Conservation (phyloP, 2,888 invertebrate species). For the Caenorhabditis auriculariae region DNA sequence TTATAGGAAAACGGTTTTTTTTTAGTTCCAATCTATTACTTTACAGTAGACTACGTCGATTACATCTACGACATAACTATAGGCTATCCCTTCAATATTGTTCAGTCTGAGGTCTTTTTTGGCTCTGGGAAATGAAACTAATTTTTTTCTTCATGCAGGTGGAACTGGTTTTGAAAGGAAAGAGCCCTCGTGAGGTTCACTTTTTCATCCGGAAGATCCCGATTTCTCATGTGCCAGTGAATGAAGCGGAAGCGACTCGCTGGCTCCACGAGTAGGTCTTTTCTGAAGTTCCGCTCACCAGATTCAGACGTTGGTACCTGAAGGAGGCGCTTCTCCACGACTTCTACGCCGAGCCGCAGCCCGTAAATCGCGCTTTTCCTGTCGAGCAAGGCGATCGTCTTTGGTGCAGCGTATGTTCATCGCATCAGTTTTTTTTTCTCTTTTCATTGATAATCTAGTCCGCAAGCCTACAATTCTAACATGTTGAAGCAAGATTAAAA, state of each 20-base stretch:
- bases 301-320: slow-evolving; percentile 42
- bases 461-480: no score
- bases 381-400: slow-evolving; percentile 37
- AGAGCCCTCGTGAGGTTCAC: slow-evolving; percentile 77
- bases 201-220: slow-evolving; percentile 72
- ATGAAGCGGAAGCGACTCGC: slow-evolving; percentile 34
- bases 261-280: slow-evolving; percentile 47
- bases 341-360: slow-evolving; percentile 49
- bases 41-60: slow-evolving; percentile 71
- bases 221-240: slow-evolving; percentile 55
- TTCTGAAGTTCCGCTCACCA: background rate
- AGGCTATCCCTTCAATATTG: slow-evolving; percentile 77
- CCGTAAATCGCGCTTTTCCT: slow-evolving; percentile 45
- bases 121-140: background rate
- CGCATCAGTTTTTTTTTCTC: background rate
- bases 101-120: slow-evolving; percentile 73
- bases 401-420: slow-evolving; percentile 45
- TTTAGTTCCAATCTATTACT: background rate
- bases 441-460: no score
- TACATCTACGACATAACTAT: slow-evolving; percentile 84
- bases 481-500: no score
- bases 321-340: slow-evolving; percentile 51
- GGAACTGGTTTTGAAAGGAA: slow-evolving; percentile 73
- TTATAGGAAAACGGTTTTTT: background rate
- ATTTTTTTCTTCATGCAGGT: slow-evolving; percentile 52